Percentiles rank a stretch among this genome's conserved stretches.
Conservation (phyloP, 2,113 vertebrate genomes). For the Etia nguti region DNA sequence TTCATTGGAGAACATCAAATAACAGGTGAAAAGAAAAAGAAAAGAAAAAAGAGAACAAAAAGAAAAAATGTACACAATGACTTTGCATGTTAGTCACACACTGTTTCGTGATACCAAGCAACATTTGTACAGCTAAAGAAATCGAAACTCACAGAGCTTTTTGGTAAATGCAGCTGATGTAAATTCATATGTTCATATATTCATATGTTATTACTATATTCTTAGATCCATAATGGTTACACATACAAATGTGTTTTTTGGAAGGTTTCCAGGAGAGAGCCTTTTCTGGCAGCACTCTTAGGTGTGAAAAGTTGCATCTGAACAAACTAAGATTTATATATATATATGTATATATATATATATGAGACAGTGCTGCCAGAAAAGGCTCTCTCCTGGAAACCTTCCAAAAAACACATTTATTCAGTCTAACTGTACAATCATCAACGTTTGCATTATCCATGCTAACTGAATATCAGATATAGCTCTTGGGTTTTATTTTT, state of each 20-base stretch:
- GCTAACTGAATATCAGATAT: not conserved
- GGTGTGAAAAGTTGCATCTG: no score
- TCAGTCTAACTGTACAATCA: not conserved
- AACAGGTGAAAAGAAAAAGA: not conserved
- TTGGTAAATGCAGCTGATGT: not conserved
- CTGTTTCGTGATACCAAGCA: not conserved
- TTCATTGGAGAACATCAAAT: not conserved
- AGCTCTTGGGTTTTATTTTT: not conserved
- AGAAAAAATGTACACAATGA: not conserved
- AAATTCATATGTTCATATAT: not conserved
- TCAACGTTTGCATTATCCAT: not conserved
- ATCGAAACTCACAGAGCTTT: not conserved
- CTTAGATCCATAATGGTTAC: not conserved
- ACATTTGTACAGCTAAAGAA: not conserved
- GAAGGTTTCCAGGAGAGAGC: no score
- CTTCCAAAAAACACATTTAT: no score
- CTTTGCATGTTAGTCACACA: not conserved
- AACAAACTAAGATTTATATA: no score
- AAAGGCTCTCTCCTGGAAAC: no score
- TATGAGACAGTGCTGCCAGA: fast-evolving
- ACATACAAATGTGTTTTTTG: no score
- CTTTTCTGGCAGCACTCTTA: no score
- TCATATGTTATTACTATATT: not conserved
- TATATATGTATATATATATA: no score
- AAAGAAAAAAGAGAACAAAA: not conserved